Base-by-base conservation (phyloP, 1,140 invertebrate species). In the Drosophila novamexicana region DNA sequence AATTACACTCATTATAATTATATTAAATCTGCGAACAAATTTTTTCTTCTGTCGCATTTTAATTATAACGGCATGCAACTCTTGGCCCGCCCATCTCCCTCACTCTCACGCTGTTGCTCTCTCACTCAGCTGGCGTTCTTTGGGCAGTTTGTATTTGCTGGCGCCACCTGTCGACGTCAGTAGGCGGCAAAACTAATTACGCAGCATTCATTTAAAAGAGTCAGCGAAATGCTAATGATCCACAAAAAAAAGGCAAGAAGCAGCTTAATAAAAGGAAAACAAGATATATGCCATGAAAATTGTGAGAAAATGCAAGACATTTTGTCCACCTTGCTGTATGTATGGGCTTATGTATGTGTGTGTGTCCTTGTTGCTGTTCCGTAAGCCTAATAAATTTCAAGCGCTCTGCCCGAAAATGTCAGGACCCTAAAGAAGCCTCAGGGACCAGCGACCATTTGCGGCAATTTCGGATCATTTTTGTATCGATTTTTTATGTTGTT, bases 1-100 rank as follows among this genome's bases (percentile, higher is more conserved):
- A 84, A 84, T 84, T 84, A 77, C 69, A 71, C 59, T 86, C 75
- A 81, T 85, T 85, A 86, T 81, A 86, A 81, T 81, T 81, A 74
- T 85, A 84, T 85, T 78, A 85, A 85, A 86, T 75, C 72, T 59
- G 57, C 44, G 52, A 70, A 53, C 52, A 64, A 16, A 29, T 29
- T 74, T 69, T 75, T 74, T 78, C 66, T 77, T 69, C 68, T 80
- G 73, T 75, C 57, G 70, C 65, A 75, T 85, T 82, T 81, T 84
- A 85, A 85, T 85, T 86, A 84, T 64, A 81, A 50, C 22, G 22
- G 22, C 22, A 29, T 29, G 22, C 22, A 44, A 42, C 57, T 59
- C 22, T 61, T 54, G 29, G 32, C 29, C 49, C 32, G 32, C 40
- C n/a, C 37, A 0, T 9, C 12, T 29, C 42, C n/a, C 29, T 36